Evolutionary conservation across 2,888 invertebrate species (phyloP).

Genomic region (Altica lythri): DNA sequence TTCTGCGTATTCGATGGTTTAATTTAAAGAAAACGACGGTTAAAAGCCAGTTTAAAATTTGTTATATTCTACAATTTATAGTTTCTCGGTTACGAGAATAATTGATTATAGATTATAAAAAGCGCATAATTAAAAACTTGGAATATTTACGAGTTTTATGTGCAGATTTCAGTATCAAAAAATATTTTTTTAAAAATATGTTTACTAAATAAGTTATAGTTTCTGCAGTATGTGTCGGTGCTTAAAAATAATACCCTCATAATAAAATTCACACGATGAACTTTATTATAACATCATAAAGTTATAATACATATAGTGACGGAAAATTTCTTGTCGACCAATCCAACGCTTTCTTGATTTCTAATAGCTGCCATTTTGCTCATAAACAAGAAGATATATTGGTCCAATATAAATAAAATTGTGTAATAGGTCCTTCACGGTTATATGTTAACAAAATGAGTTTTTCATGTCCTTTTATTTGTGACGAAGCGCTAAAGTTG

Average conservation of each 20-base stretch:
- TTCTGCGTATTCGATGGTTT: no score
- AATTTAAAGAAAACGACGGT: no score
- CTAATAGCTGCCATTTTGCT: slow-evolving; percentile 32
- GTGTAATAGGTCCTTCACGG: slow-evolving; percentile 16
- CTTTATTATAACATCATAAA: slow-evolving; percentile 44
- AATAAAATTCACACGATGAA: slow-evolving; percentile 33
- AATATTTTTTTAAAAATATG: no score
- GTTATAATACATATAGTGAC: slow-evolving; percentile 42
- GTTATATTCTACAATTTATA: no score
- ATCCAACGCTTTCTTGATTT: slow-evolving; percentile 40
- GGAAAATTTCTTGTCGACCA: slow-evolving; percentile 39
- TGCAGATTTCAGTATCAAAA: no score
- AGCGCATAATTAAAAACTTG: no score
- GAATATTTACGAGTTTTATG: no score
- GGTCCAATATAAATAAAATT: slow-evolving; percentile 31
- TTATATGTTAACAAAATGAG: slow-evolving; percentile 26
- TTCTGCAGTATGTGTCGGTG: slow-evolving; percentile 6
- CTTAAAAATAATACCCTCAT: slow-evolving; percentile 18
- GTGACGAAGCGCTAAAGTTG: neutral
- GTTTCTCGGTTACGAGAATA: no score
- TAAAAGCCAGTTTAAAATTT: no score
- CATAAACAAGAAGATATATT: slow-evolving; percentile 28
- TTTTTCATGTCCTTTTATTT: slow-evolving; percentile 18
- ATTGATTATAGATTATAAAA: no score
- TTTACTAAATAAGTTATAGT: no score